Conservation (phyloP, 2,888 invertebrate species). For the Noctua comes region DNA sequence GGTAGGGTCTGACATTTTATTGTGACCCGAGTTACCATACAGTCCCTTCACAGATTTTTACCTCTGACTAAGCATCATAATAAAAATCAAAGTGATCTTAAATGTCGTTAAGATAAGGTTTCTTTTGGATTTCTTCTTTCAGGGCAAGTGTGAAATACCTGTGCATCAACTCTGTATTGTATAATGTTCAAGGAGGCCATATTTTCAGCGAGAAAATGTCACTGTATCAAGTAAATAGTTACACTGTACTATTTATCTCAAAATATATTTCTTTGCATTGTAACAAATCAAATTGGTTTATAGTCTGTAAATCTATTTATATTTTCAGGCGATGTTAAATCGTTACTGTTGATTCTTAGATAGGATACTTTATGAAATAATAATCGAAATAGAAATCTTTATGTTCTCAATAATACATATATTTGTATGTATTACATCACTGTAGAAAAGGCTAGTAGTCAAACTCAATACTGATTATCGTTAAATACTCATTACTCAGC, state of each 20-base stretch:
- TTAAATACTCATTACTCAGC: constrained; percentile 53
- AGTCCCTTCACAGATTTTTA: not conserved
- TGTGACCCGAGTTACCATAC: constrained; percentile 3
- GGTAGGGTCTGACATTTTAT: no score
- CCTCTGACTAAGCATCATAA: not conserved
- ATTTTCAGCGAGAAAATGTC: not conserved
- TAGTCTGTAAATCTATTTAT: constrained; percentile 28
- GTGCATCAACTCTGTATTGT: not conserved
- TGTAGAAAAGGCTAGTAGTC: constrained; percentile 61
- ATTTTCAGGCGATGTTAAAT: constrained; percentile 30
- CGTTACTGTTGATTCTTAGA: constrained; percentile 41
- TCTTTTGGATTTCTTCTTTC: not conserved
- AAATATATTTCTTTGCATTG: constrained; percentile 16
- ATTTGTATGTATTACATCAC: constrained; percentile 37
- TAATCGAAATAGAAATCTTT: constrained; percentile 26
- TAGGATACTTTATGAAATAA: constrained; percentile 39
- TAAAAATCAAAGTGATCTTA: not conserved
- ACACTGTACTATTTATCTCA: constrained; percentile 19
- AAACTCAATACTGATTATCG: constrained; percentile 18
- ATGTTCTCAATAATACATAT: constrained; percentile 19
- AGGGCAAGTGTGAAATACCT: not conserved
- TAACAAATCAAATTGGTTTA: constrained; percentile 5
- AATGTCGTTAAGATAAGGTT: not conserved
- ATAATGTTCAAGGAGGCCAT: not conserved
- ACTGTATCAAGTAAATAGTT: constrained; percentile 19